Evolutionary conservation across 2,113 vertebrate genomes (phyloP).

Genomic region (Oreochromis niloticus): DNA sequence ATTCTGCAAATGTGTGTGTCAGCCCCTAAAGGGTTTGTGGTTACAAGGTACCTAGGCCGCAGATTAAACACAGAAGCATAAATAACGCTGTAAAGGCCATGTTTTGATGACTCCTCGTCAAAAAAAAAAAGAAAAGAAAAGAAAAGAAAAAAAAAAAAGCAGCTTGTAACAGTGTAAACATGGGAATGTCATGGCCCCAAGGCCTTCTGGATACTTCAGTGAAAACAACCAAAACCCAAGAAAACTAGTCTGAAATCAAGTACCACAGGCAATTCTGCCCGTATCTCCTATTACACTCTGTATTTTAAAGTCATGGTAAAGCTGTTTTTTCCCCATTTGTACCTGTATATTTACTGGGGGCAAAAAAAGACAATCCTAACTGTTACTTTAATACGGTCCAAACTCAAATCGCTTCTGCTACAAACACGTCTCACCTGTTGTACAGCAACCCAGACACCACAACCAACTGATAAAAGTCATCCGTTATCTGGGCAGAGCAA

Average conservation of each 20-base stretch:
- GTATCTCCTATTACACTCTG: not conserved
- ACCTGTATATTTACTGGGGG: not conserved
- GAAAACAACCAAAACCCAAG: not conserved
- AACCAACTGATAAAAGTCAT: not conserved
- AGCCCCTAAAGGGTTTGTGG: not conserved
- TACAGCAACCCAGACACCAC: not conserved
- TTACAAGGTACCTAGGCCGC: not conserved
- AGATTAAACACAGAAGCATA: not conserved
- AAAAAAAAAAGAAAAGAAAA: not conserved
- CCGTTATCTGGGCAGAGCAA: not conserved
- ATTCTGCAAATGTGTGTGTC: not conserved
- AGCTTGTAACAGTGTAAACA: not conserved
- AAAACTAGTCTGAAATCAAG: not conserved
- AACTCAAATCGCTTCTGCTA: not conserved
- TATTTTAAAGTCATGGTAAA: not conserved
- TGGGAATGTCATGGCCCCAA: not conserved
- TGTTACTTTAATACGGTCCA: not conserved
- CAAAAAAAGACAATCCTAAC: not conserved
- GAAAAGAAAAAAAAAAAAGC: not conserved
- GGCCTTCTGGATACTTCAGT: not conserved
- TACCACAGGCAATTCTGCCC: not conserved
- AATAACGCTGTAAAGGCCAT: not conserved
- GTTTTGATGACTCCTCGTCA: not conserved
- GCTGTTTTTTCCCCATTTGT: not conserved
- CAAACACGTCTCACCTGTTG: conserved; percentile 1